These are phyloP conservation scores for Proterorhinus semilunaris DNA, from an alignment of 2,113 vertebrate species.

Conservation along the genomic window DNA sequence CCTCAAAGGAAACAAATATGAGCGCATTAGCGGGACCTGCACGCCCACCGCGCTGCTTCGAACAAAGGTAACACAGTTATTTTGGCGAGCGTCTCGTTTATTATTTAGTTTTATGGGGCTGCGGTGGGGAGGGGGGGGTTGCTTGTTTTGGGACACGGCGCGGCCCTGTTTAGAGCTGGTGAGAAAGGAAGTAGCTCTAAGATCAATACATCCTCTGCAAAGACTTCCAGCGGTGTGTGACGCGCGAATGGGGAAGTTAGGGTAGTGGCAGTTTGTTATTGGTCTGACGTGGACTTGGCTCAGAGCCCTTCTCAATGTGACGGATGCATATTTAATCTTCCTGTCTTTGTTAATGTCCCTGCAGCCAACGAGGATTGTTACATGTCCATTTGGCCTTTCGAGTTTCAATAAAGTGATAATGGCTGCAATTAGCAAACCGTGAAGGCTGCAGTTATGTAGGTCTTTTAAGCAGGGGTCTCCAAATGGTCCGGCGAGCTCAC, in stretches of 20 bases:
- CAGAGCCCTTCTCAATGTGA: constrained; percentile 85
- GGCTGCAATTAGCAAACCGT: too few species aligned
- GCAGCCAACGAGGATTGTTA: constrained; percentile 82
- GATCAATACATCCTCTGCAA: constrained; percentile 94
- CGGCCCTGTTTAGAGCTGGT: constrained; percentile 84
- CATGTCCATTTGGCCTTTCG: constrained; percentile 77
- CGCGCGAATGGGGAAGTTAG: constrained; percentile 87
- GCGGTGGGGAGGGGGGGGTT: constrained; percentile 30
- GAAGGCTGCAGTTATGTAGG: too few species aligned
- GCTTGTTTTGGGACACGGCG: constrained; percentile 62
- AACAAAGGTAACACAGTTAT: constrained; percentile 67
- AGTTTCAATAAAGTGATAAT: constrained; percentile 76
- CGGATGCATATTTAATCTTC: constrained; percentile 98
- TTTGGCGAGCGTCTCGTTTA: constrained; percentile 75
- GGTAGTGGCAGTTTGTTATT: constrained; percentile 89
- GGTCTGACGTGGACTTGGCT: constrained; percentile 96
- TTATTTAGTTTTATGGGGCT: constrained; percentile 79
- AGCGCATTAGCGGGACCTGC: constrained; percentile 46
- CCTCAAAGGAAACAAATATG: constrained; percentile 61
- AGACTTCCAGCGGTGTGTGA: constrained; percentile 91
- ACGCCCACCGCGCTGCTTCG: constrained; percentile 49
- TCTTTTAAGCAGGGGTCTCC: too few species aligned
- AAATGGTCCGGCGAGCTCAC: too few species aligned
- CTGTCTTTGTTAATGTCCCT: constrained; percentile 96
- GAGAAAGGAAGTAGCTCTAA: constrained; percentile 96